Evolutionary conservation across 1,140 invertebrate genomes (phyloP), one percentile per base, ranked within the genome.

Genomic region (Conopomorpha cramerella): DNA sequence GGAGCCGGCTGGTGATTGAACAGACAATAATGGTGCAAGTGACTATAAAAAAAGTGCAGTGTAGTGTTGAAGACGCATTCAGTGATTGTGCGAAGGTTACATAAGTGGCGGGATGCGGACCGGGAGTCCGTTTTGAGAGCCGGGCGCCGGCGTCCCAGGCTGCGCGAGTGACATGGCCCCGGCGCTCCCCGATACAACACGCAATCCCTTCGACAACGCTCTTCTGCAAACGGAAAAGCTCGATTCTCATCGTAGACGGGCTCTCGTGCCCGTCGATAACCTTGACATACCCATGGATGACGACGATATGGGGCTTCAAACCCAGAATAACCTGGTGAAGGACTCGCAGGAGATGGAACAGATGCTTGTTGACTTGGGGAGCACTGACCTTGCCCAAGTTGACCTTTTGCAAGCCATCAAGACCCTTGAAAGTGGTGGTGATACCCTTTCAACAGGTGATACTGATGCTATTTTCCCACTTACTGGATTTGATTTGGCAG

Each of bases 371-470:
- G 83, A 84, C 51, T 66, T 85, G 38, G 81, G 78, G 11, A 53
- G 52, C 41, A 62, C 49, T 39, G 83, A 84, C 54, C 64, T 84
- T 28, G 80, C 65, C 17, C 81, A 82, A 35, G 53, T 56, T n/a
- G 85, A 86, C 38, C 76, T 86, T 25, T 67, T 88, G 27, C 83
- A 84, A 58, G 84, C 82, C 10, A 85, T 85, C 36, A 86, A 86
- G 58, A 85, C 81, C n/a, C 79, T 87, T 41, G 85, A 86, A 45
- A 74, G 62, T 29, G 74, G 58, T 8, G 80, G 60, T 8, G 79
- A 78, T 51, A 52, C 52, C 3, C 46, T 79, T 13, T 64, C 63
- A 2, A 77, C 77, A 14, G 72, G 60, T 39, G 79, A 81, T 32
- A 51, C 72, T 27, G 80, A 82, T 13, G 79, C 79, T 16, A 84